A percentile compares a stretch with the other conserved stretches of the same genome.
Conservation (phyloP, 1,140 invertebrate species). For the Procambarus virginalis region DNA sequence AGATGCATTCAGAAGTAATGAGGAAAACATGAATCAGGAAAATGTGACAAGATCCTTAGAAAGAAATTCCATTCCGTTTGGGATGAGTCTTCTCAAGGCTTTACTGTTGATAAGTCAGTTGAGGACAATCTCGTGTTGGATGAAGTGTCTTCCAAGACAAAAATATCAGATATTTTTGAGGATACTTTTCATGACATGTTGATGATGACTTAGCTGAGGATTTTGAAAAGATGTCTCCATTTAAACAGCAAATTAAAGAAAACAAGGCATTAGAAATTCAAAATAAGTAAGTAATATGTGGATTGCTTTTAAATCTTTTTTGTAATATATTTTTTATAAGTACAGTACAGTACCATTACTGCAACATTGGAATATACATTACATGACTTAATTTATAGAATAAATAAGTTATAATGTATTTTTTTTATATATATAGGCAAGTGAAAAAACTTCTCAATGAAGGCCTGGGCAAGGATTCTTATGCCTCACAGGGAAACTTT, state of each 20-base stretch:
- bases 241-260: slow-evolving; percentile 5
- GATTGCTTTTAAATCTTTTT: not conserved
- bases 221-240: slow-evolving; percentile 57
- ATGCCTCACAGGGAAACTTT: slow-evolving; percentile 23
- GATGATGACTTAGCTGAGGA: slow-evolving; percentile 37
- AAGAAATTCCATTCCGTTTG: not conserved
- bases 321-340: not conserved
- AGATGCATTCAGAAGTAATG: not conserved
- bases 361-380: not conserved
- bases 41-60: not conserved
- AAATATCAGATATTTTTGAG: not conserved
- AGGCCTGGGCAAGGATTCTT: slow-evolving; percentile 50
- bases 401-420: no score
- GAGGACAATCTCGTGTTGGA: not conserved
- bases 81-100: not conserved
- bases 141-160: not conserved
- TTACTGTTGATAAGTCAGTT: not conserved
- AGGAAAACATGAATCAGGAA: not conserved
- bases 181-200: slow-evolving; percentile 7
- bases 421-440: slow-evolving; percentile 3
- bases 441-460: slow-evolving; percentile 36
- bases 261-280: not conserved
- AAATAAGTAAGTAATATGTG: not conserved
- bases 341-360: not conserved
- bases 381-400: no score